Base-by-base conservation (phyloP, 1,140 invertebrate species). In the Hypsibius dujardini region DNA sequence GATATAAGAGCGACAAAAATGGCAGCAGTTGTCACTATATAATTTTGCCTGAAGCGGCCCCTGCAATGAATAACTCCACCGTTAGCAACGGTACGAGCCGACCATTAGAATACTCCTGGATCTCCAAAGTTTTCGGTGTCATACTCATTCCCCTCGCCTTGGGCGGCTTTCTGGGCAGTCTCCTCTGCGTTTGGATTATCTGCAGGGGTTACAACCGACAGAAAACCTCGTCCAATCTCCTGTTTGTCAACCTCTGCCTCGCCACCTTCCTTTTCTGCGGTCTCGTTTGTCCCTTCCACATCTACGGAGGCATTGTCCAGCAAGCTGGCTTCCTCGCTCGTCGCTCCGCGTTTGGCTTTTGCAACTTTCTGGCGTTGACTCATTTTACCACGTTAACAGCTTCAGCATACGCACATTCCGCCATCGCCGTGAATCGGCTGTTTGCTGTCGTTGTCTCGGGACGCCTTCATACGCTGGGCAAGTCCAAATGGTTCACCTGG, bases 351-450 rank as follows among this genome's bases (percentile, higher is more conserved):
- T 7, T 7, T 7, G 7, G 7, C 7, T 7, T n/a, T 7, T 56
- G 50, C n/a, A 56, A n/a, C 50, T 56, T 56, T 56, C 7, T 56
- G 7, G 50, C 7, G 50, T 56, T 56, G 7, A 7, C n/a, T n/a
- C n/a, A 56, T n/a, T 56, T 56, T 56, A 7, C 7, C 7, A 56
- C 50, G 50, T n/a, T 56, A n/a, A 56, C 50, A 7, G 50, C 50
- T 56, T 56, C 50, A n/a, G 50, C 50, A n/a, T 56, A 56, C n/a
- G 7, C 50, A 7, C 50, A 56, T n/a, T 7, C 7, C 50, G 50
- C 50, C 50, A 56, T 56, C n/a, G 50, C 50, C 50, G 50, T n/a
- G 50, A 56, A 56, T 56, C 7, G 50, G n/a, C n/a, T 56, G 50
- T 56, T 56, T 56, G n/a, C n/a, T n/a, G 50, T 56, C n/a, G 50